Base-by-base conservation (phyloP, 2,888 invertebrate genomes). In the Parochlus steinenii region DNA sequence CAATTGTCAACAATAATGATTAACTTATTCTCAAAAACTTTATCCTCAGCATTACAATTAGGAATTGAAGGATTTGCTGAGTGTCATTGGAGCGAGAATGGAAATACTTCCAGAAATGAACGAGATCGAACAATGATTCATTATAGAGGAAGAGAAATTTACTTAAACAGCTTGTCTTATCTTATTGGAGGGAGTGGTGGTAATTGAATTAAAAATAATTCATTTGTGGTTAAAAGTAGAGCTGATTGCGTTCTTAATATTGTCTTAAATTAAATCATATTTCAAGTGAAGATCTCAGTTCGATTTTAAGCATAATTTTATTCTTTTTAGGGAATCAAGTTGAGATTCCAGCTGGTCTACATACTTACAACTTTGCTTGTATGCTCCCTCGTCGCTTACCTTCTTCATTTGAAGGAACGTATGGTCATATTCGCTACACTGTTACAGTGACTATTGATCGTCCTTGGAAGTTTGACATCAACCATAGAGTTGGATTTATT, bases 401-500 rank as follows among this genome's bases (percentile, higher is more conserved):
- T 0, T 61, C 68, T 0, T 63, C 68, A 0, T 64, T 61, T 44
- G 67, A 68, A 39, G 62, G 62, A 1, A 30, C 44, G 0, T 42
- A 54, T 7, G 69, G 69, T 0, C 58, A 61, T 37, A 54, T 70
- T 22, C 53, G 73, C 2, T 76, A 76, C 49, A 58, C 65, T 48
- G 47, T 71, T 29, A 68, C 67, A 45, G 65, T 62, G 1, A 65
- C 69, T 23, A 63, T 71, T 42, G 65, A 69, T 49, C 55, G 68
- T 31, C 62, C 69, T 0, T 71, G 70, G 58, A 62, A 67, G 28
- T 55, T 65, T 27, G 68, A 72, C 18, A 11, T 30, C 7, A 36
- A 29, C 3, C 55, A 47, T 31, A 78, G 77, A 51, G 67, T 67
- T 46, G 71, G 74, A 2, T 83, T 89, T 48, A 82, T 79, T 23